A percentile compares a stretch with the other conserved stretches of the same genome.
Conservation (phyloP, 2,888 invertebrate species). For the Leptothorax acervorum region DNA sequence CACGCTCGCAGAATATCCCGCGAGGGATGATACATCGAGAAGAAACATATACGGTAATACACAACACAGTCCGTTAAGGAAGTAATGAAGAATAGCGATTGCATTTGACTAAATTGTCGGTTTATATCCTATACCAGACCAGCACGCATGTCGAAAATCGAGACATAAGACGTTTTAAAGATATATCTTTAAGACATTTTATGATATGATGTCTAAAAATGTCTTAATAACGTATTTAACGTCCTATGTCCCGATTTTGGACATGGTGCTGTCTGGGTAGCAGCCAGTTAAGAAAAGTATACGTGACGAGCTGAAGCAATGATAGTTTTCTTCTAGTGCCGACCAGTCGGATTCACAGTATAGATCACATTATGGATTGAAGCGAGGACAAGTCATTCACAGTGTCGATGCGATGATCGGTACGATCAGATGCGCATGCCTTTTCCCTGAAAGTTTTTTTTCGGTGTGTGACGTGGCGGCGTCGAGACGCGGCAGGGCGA, state of each 20-base stretch:
- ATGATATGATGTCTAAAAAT: too few species aligned
- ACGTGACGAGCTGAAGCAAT: background rate
- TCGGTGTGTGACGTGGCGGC: background rate
- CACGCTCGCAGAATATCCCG: background rate
- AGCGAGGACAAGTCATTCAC: slow-evolving; percentile 17
- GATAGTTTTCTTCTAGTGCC: background rate
- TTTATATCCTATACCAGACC: background rate
- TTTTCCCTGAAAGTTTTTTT: slow-evolving; percentile 46
- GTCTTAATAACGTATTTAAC: too few species aligned
- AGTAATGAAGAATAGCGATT: background rate
- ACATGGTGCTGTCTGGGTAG: background rate
- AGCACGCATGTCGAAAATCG: too few species aligned
- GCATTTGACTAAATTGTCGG: slow-evolving; percentile 1
- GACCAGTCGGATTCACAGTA: background rate
- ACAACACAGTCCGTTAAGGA: background rate
- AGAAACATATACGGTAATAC: background rate
- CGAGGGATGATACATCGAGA: background rate
- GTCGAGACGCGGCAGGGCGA: slow-evolving; percentile 25
- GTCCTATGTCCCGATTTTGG: too few species aligned
- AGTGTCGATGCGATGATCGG: slow-evolving; percentile 18
- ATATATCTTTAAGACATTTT: too few species aligned
- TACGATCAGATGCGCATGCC: slow-evolving; percentile 33
- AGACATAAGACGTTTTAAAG: too few species aligned
- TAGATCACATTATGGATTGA: slow-evolving; percentile 5
- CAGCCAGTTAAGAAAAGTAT: background rate